Percentiles rank a stretch among this genome's conserved stretches.
These are phyloP conservation scores for Notarius quadriscutis DNA, from an alignment of 2,113 vertebrate species.

Conservation along the genomic window DNA sequence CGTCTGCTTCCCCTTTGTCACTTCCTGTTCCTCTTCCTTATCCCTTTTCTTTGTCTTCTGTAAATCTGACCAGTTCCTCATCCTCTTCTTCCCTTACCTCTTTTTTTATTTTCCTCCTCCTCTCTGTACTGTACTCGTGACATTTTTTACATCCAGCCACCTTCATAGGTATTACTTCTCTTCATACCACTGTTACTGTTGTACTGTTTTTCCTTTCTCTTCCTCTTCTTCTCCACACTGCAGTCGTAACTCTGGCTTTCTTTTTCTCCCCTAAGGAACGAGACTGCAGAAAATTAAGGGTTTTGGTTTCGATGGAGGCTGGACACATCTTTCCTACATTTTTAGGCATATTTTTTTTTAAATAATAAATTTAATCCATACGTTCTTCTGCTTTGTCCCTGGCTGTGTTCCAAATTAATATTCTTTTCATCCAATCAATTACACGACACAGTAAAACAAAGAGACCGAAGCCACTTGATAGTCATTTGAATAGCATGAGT, in stretches of 20 bases:
- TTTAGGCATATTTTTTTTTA: not conserved
- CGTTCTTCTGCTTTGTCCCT: not conserved
- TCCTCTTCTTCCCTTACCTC: not conserved
- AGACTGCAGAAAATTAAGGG: not conserved
- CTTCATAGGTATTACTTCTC: not conserved
- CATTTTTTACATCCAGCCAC: not conserved
- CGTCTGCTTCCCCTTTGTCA: not conserved
- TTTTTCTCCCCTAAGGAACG: not conserved
- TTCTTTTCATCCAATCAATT: slow-evolving; percentile 46
- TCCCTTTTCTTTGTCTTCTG: no score
- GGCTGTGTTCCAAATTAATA: slow-evolving; percentile 42
- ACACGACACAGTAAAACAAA: slow-evolving; percentile 20
- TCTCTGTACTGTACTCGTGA: not conserved
- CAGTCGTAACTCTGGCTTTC: not conserved
- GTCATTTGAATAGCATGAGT: slow-evolving; percentile 19
- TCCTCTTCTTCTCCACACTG: not conserved
- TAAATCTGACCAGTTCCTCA: not conserved
- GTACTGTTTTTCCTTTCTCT: not conserved
- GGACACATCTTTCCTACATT: not conserved
- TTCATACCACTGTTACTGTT: not conserved
- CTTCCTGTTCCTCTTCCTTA: not conserved
- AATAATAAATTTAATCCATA: not conserved
- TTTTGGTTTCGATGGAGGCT: not conserved
- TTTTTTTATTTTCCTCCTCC: not conserved
- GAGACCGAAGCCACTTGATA: slow-evolving; percentile 40